phyloP scores from a whole-genome alignment of 2,113 vertebrate species.

The Entomyzon cyanotis region DNA sequence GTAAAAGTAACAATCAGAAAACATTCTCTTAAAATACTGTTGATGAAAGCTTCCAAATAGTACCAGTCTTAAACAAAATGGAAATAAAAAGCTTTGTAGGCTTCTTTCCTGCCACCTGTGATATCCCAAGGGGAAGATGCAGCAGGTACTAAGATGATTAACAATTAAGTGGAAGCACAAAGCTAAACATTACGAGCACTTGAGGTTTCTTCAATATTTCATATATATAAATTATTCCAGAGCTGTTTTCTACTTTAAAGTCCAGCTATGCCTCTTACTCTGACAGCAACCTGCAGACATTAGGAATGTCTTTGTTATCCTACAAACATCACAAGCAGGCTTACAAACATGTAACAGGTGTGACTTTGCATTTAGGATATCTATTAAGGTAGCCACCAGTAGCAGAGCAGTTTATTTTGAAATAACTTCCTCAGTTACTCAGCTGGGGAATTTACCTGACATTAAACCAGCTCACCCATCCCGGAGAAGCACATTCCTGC shows the following conservation, averaged over 20 bases:
- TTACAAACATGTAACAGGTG: not conserved
- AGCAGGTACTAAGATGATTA: not conserved
- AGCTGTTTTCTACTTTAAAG: not conserved
- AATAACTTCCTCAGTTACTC: not conserved
- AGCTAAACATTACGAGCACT: not conserved
- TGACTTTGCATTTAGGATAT: not conserved
- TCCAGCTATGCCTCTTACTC: not conserved
- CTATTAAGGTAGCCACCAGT: not conserved
- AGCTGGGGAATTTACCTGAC: not conserved
- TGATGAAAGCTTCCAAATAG: not conserved
- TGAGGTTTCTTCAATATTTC: not conserved
- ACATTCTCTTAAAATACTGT: not conserved
- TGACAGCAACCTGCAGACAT: not conserved
- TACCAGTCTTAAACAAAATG: not conserved
- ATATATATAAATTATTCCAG: not conserved
- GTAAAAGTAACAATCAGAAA: not conserved
- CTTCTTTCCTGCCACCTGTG: not conserved
- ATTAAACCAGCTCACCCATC: not conserved
- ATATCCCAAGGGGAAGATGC: not conserved
- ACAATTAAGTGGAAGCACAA: not conserved
- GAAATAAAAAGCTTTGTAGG: not conserved
- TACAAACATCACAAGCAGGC: not conserved
- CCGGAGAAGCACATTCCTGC: not conserved
- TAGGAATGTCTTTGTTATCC: not conserved
- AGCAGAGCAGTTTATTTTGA: not conserved